Conservation (phyloP, 2,113 vertebrate genomes). For the Brevimyrus niger region DNA sequence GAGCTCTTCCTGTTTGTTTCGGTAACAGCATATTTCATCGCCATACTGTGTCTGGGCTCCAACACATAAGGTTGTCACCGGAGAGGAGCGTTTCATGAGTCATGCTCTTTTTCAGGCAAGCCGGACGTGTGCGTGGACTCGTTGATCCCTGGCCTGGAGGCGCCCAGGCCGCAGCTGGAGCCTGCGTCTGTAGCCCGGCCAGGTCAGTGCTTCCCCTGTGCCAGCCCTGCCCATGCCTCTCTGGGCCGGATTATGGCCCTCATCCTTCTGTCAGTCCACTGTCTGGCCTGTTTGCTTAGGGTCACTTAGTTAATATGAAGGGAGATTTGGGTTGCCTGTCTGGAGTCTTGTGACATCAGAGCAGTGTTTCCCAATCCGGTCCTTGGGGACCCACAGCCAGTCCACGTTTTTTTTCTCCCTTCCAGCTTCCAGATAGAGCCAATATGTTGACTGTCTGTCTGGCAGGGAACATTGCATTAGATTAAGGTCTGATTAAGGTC, state of each 20-base stretch:
- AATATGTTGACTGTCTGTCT: too few species aligned
- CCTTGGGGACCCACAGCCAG: not conserved
- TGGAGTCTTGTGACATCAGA: not conserved
- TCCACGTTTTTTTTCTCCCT: not conserved
- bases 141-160: conserved; percentile 85
- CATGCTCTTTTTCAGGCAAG: conserved; percentile 37
- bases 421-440: too few species aligned
- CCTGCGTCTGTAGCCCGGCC: conserved; percentile 65
- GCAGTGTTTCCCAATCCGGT: not conserved
- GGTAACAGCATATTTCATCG: not conserved
- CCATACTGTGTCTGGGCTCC: not conserved
- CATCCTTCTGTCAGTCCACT: not conserved
- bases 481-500: too few species aligned
- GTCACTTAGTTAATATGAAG: not conserved
- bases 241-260: not conserved
- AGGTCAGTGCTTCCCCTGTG: conserved; percentile 67
- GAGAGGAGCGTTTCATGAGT: conserved; percentile 16
- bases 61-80: not conserved
- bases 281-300: not conserved
- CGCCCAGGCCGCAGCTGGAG: conserved; percentile 72
- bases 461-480: not conserved
- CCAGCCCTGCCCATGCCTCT: not conserved
- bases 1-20: not conserved
- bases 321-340: not conserved
- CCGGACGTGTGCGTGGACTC: conserved; percentile 73